Conservation (phyloP, 2,888 invertebrate genomes). For the Phlogophora meticulosa region DNA sequence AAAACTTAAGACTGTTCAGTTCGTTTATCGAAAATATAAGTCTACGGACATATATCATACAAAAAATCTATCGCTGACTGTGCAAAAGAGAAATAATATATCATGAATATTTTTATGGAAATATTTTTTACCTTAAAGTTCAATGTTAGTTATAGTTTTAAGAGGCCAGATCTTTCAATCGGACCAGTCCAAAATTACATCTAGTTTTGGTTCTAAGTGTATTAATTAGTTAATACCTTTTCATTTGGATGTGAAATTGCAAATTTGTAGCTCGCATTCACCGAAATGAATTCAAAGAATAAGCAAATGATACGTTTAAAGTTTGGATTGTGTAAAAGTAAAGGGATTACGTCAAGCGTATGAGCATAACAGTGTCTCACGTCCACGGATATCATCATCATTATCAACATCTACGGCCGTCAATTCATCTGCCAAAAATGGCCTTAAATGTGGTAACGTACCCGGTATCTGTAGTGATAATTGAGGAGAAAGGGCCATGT, state of each 20-base stretch:
- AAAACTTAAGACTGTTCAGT: not conserved
- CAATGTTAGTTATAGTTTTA: not conserved
- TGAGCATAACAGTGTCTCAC: not conserved
- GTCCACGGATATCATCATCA: not conserved
- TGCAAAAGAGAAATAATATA: not conserved
- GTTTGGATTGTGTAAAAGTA: not conserved
- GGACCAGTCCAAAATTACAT: not conserved
- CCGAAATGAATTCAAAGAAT: conserved; percentile 2
- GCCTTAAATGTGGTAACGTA: too few species aligned
- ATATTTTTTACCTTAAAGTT: too few species aligned
- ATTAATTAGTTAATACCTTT: conserved; percentile 8
- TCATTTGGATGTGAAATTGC: conserved; percentile 16
- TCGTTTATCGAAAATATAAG: not conserved
- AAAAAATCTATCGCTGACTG: not conserved
- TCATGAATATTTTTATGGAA: too few species aligned
- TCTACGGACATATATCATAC: too few species aligned
- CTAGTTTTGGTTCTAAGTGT: conserved; percentile 9
- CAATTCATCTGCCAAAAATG: too few species aligned
- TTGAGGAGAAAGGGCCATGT: not conserved
- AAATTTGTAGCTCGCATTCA: not conserved
- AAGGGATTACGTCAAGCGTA: conserved; percentile 12
- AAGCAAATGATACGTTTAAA: not conserved
- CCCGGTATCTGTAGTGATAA: not conserved
- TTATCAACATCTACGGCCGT: not conserved
- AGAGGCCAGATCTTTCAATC: not conserved